A percentile compares a stretch with the other conserved stretches of the same genome.
These are phyloP conservation scores for Cosmia trapezina DNA, from an alignment of 2,888 invertebrate genomes.

Conservation along the genomic window DNA sequence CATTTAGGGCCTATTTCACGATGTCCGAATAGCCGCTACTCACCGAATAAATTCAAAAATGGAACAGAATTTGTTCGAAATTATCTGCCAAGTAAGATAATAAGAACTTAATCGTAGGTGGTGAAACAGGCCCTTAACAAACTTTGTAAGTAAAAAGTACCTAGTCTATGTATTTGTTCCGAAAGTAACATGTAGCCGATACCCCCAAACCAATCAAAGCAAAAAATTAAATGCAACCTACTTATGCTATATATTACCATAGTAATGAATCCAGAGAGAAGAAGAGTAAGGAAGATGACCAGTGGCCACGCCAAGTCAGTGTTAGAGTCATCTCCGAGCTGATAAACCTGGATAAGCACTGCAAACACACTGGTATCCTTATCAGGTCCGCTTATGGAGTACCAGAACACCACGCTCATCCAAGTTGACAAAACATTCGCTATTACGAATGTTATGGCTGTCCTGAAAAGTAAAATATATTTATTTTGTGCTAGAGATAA, in stretches of 20 bases:
- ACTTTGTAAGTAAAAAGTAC: too few relatives aligned
- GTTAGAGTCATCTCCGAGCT: conserved; percentile 66
- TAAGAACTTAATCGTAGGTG: too few relatives aligned
- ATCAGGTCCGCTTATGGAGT: conserved; percentile 68
- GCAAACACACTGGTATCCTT: conserved; percentile 73
- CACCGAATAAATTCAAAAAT: too few relatives aligned
- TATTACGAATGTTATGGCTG: conserved; percentile 73
- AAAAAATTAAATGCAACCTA: background rate
- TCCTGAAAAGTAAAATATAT: conserved; percentile 68
- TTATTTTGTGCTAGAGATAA: background rate
- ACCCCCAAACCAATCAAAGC: background rate
- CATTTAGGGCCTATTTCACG: too few relatives aligned
- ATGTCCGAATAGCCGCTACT: too few relatives aligned
- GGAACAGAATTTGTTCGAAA: too few relatives aligned
- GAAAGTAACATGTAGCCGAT: background rate
- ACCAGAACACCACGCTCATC: conserved; percentile 81
- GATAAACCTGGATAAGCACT: conserved; percentile 77
- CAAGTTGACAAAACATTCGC: conserved; percentile 76
- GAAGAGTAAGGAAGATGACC: conserved; percentile 72
- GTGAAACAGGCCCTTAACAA: background rate
- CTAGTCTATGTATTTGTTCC: background rate
- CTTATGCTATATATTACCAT: conserved; percentile 72
- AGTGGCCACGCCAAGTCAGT: conserved; percentile 75
- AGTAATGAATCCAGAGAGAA: conserved; percentile 80
- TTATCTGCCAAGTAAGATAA: too few relatives aligned